A percentile compares a stretch with the other conserved stretches of the same genome.
phyloP scores from a whole-genome alignment of 2,888 invertebrate genomes.

The Lagria hirta region DNA sequence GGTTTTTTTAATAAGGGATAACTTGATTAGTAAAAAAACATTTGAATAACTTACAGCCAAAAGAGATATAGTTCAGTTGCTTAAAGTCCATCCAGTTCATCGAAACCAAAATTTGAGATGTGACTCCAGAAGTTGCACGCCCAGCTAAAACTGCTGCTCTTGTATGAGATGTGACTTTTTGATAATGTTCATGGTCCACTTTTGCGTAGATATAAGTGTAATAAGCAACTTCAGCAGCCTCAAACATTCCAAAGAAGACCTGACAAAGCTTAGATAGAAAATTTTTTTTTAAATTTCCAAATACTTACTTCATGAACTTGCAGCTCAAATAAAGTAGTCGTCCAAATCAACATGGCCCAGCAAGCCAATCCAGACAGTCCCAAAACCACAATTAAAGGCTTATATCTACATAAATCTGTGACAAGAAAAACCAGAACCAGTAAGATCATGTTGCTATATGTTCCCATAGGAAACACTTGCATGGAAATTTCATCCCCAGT shows the following conservation, averaged over 20 bases:
- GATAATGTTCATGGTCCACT: slow-evolving; percentile 73
- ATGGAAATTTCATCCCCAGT: slow-evolving; percentile 62
- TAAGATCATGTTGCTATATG: slow-evolving; percentile 75
- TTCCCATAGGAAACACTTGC: slow-evolving; percentile 78
- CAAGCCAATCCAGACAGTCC: slow-evolving; percentile 70
- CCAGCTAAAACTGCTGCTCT: slow-evolving; percentile 77
- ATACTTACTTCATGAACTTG: slow-evolving; percentile 57
- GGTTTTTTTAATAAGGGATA: too few relatives aligned
- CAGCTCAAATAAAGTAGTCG: slow-evolving; percentile 66
- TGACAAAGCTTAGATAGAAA: slow-evolving; percentile 58
- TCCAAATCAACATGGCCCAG: slow-evolving; percentile 73
- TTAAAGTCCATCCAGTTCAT: slow-evolving; percentile 67
- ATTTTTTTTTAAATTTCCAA: too few relatives aligned
- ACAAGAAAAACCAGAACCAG: slow-evolving; percentile 74
- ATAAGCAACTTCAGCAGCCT: slow-evolving; percentile 88
- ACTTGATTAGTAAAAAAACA: neutral
- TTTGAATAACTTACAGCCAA: slow-evolving; percentile 65
- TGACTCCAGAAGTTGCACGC: slow-evolving; percentile 69
- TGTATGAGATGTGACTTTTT: slow-evolving; percentile 79
- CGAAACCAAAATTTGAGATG: slow-evolving; percentile 72
- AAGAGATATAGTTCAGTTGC: slow-evolving; percentile 75
- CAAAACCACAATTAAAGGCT: slow-evolving; percentile 81
- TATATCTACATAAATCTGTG: slow-evolving; percentile 80
- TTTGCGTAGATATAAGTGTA: slow-evolving; percentile 90
- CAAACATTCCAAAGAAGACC: slow-evolving; percentile 76